Evolutionary conservation across 2,797 vertebrate species (phyloP), one percentile per base, ranked within the genome.

Genomic region (Champsocephalus gunnari): DNA sequence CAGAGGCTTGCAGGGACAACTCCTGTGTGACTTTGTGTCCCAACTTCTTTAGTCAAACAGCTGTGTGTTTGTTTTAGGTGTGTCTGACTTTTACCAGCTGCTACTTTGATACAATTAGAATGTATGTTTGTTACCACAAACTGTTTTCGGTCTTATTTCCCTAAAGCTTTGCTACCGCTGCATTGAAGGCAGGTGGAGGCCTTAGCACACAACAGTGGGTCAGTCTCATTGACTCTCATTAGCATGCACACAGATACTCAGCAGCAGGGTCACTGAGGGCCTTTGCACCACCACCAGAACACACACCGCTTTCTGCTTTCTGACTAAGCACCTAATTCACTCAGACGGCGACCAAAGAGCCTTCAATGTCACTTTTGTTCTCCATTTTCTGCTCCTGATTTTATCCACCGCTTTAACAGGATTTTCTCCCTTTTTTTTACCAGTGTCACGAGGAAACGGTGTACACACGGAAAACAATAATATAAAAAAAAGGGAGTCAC

Each of bases 11-110:
- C 16, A n/a, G 53, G 28, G 0, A 51, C 17, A 69, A 53, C 66
- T 67, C 8, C 74, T 21, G 72, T 43, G 53, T 49, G 43, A 57
- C 34, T 61, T 32, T 53, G 43, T 66, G 64, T 78, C 70, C 14
- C 32, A 66, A 2, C 54, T 68, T 8, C 50, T 85, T 71, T 38
- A 72, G 73, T 76, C 77, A 82, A 87, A 83, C 82, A 62, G 12
- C 57, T 4, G 1, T 56, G 47, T 88, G 79, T 83, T 45, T 82
- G 58, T 77, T 85, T 81, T 72, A 85, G 87, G 84, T 79, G 89
- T 89, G 88, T 84, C 88, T 70, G 38, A 92, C 86, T 95, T 96
- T 89, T 92, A 96, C 48, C 96, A 96, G 92, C 95, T 95, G 3
- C 57, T 60, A 10, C 28, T 66, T 12, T 0, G 21, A 60, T 58